Base-by-base conservation (phyloP, 2,113 vertebrate species). In the Rhadina sibilatrix region DNA sequence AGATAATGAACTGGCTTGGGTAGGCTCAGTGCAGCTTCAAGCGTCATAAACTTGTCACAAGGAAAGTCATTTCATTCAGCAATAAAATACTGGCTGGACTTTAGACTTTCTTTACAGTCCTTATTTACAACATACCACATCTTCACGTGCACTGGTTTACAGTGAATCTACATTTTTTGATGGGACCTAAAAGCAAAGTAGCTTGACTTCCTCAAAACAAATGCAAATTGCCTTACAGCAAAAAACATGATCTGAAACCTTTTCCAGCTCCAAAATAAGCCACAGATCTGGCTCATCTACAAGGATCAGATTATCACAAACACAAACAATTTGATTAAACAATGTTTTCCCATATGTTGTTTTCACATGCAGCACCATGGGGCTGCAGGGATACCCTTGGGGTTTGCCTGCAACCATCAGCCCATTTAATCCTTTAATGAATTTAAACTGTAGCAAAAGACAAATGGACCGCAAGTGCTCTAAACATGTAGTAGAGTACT, bases 391-490 rank as follows among this genome's bases (percentile, higher is more conserved):
- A 90, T n/a, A 80, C 66, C 52, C 82, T 90, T 72, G 79, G 65
- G 86, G 61, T 80, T 92, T 87, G 86, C 94, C 90, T 87, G 42
- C 63, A 82, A 95, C 91, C 91, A 65, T 95, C 96, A 96, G 90
- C 88, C 85, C 92, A 92, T 91, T 96, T 96, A 96, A 96, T 95
- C 94, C 90, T 90, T 91, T 96, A 96, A 97, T 89, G 91, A 96
- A 96, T 93, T 97, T 93, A 90, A 97, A 97, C 91, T 97, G 88
- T 66, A 96, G 94, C 97, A 97, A 94, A 97, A 97, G 97, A 97
- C 96, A 97, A 96, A 98, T 94, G 87, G 90, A 66, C 87, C 56
- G 49, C 69, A 78, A 95, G 61, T 1, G 17, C 53, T 86, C 80
- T 61, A 92, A 94, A 93, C 85, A 91, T 83, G 95, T 87, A 96